Evolutionary conservation across 2,797 vertebrate species (phyloP), one percentile per base, ranked within the genome.

Genomic region (Sebastes vulpes): DNA sequence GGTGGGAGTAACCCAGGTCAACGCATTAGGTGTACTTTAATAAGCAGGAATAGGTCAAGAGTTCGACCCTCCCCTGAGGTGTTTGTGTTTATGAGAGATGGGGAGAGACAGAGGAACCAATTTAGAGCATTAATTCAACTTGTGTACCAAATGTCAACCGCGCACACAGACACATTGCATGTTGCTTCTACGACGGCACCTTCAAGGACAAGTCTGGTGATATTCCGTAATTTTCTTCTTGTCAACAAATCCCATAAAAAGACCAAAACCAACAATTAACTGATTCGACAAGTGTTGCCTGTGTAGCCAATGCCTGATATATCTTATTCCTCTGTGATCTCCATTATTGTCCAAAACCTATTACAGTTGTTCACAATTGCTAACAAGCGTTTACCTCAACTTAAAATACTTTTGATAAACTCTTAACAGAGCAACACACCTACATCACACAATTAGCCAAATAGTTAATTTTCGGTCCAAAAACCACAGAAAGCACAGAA

Each of bases 21-120:
- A 94, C 80, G 82, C 9, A 83, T 90, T 86, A 86, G 71, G 84
- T 72, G 75, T 42, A 91, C 94, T 94, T 96, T 93, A 92, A 93
- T 94, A 94, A 95, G 89, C 65, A 75, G 64, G 54, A 88, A 78
- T 29, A 81, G 86, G 76, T 79, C 79, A 79, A 73, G 75, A 90
- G 58, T 93, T 88, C 89, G 92, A 89, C 38, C 63, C 58, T 93
- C 72, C 82, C 74, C 50, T 63, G 66, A 78, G 42, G 48, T 81
- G 67, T 67, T 63, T 74, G 21, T 68, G 46, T 74, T 65, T 21
- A 65, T 72, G 61, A 59, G 26, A 50, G 23, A 59, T 60, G 56
- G 32, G 65, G 46, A 67, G 53, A 65, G 25, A 50, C 25, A 57
- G 38, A 21, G 8, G 50, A 69, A 46, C 32, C 10, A 32, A 73